Conservation (phyloP, 2,797 vertebrate genomes). For the Rhodeus uyekii region DNA sequence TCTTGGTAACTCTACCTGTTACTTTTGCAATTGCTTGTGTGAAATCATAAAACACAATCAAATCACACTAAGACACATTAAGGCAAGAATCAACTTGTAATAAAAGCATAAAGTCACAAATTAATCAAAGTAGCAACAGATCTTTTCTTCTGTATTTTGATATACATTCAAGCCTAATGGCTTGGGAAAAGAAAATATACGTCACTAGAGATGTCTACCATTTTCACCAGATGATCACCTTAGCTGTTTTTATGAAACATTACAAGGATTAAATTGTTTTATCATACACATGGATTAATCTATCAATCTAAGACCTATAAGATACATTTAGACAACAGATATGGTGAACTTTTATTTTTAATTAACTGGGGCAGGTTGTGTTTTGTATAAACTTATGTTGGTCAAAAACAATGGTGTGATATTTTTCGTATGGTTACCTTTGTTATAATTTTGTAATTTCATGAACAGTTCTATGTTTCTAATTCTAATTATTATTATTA, state of each 20-base stretch:
- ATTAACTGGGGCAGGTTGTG: background rate
- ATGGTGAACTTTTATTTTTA: background rate
- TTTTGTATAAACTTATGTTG: background rate
- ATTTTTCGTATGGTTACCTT: background rate
- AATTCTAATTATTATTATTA: background rate
- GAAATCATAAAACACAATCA: background rate
- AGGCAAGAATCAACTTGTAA: background rate
- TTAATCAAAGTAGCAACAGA: background rate
- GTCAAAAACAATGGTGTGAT: background rate
- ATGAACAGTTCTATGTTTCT: background rate
- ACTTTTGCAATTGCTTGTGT: background rate
- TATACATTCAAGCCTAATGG: background rate
- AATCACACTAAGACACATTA: background rate
- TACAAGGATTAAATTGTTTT: no score
- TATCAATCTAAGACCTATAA: background rate
- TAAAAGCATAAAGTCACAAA: background rate
- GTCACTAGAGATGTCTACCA: background rate
- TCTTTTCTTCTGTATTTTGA: background rate
- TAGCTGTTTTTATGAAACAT: no score
- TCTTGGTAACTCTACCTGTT: background rate
- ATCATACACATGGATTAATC: background rate
- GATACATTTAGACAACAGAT: background rate
- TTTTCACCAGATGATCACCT: no score
- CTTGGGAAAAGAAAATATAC: background rate
- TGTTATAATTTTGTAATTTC: background rate